These are phyloP conservation scores for Scaptomyza reducta DNA, from an alignment of 2,888 invertebrate genomes.

Conservation along the genomic window DNA sequence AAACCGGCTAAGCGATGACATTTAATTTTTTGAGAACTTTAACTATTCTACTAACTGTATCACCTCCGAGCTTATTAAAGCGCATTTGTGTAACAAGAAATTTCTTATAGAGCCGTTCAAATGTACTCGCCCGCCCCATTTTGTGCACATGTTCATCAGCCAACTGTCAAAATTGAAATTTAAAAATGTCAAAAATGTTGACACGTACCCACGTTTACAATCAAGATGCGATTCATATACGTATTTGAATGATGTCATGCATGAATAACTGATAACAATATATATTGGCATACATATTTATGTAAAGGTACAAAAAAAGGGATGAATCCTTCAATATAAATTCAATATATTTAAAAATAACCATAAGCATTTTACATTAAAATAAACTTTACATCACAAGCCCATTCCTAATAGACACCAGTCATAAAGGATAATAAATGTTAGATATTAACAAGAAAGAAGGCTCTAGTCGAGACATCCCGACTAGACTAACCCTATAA, in stretches of 20 bases:
- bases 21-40: not conserved
- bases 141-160: conserved; percentile 42
- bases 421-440: conserved; percentile 21
- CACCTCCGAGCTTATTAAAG: conserved; percentile 16
- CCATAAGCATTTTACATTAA: not conserved
- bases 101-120: not conserved
- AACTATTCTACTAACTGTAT: not conserved
- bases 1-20: not conserved
- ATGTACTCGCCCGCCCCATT: not conserved
- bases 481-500: too few relatives aligned
- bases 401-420: not conserved
- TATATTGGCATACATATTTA: conserved; percentile 29
- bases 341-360: not conserved
- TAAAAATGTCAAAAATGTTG: conserved; percentile 77
- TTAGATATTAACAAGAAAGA: too few relatives aligned
- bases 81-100: not conserved
- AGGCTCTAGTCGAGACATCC: too few relatives aligned
- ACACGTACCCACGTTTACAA: conserved; percentile 52
- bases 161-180: conserved; percentile 76
- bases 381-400: not conserved
- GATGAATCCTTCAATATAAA: not conserved
- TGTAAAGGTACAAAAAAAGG: not conserved
- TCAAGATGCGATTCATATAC: conserved; percentile 49
- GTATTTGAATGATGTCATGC: conserved; percentile 74
- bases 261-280: conserved; percentile 75